Evolutionary conservation across 2,797 vertebrate species (phyloP).

Genomic region (Huso huso): DNA sequence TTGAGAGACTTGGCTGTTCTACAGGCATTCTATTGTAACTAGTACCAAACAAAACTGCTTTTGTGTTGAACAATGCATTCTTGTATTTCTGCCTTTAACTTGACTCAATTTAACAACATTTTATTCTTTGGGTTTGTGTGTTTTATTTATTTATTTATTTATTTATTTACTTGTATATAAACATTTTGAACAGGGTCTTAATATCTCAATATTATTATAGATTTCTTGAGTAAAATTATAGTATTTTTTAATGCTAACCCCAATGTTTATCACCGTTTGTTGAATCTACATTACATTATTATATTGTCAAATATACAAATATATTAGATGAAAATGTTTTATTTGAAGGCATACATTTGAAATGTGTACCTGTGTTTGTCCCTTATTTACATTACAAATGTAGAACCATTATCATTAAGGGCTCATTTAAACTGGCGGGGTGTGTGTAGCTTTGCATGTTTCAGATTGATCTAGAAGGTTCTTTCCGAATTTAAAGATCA

Average conservation of each 20-base stretch:
- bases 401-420: too few relatives aligned
- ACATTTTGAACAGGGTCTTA: conserved; percentile 2
- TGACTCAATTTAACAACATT: conserved; percentile 6
- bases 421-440: conserved; percentile 11
- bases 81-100: conserved; percentile 1
- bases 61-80: conserved; percentile 4
- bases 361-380: too few relatives aligned
- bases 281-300: conserved; percentile 4
- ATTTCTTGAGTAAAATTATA: not conserved
- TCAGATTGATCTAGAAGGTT: not conserved
- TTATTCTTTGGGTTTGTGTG: not conserved
- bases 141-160: not conserved
- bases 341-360: conserved; percentile 21
- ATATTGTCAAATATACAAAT: not conserved
- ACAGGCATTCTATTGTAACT: conserved; percentile 6
- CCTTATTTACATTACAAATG: too few relatives aligned
- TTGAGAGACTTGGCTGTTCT: conserved; percentile 31
- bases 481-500: too few relatives aligned
- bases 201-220: not conserved
- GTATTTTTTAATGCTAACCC: too few relatives aligned
- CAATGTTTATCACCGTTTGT: too few relatives aligned
- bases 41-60: conserved; percentile 4
- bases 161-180: conserved; percentile 28
- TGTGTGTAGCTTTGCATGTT: not conserved
- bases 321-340: conserved; percentile 19